Evolutionary conservation across 2,797 vertebrate genomes (phyloP), one percentile per base, ranked within the genome.

Genomic region (Scomberomorus guttatus): DNA sequence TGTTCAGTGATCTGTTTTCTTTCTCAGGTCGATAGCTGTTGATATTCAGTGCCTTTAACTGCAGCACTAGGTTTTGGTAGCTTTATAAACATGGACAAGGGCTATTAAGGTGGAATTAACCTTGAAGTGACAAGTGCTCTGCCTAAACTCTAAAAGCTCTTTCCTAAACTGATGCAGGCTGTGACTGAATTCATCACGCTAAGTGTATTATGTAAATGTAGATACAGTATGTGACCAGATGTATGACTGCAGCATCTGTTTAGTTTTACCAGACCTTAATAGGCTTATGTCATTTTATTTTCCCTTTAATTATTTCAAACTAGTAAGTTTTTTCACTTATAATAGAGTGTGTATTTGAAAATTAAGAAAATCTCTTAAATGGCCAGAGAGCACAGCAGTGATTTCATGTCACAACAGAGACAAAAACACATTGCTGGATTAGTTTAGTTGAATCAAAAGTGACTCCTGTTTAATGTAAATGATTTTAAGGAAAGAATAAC

Each of bases 171-270:
- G 42, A 12, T 13, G 24, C 3, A 9, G 59, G 25, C 70, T 54
- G 34, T 39, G 60, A 29, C 60, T 60, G 32, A 65, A 51, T 58
- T 69, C 63, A 76, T 82, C 66, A 34, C 4, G 2, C 18, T 81
- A 44, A 81, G 80, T 52, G 34, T 50, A 2, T 89, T 87, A 83
- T 78, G 52, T 87, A 82, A 87, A 80, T 51, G 13, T 20, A 37
- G 11, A 80, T 64, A 48, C 44, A 48, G 15, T 46, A 14, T 57
- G 57, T 52, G 57, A 57, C 37, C 79, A 73, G 66, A 79, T 83
- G 70, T 22, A 64, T 63, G 56, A 68, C 24, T 56, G 58, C 44
- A 74, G 66, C 82, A 82, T 63, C 73, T 79, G 82, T 78, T 70
- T 48, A n/a, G 51, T 69, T 76, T 12, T 3, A 29, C 18, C 12